phyloP scores from a whole-genome alignment of 2,797 vertebrate species.

The Selene dorsalis region DNA sequence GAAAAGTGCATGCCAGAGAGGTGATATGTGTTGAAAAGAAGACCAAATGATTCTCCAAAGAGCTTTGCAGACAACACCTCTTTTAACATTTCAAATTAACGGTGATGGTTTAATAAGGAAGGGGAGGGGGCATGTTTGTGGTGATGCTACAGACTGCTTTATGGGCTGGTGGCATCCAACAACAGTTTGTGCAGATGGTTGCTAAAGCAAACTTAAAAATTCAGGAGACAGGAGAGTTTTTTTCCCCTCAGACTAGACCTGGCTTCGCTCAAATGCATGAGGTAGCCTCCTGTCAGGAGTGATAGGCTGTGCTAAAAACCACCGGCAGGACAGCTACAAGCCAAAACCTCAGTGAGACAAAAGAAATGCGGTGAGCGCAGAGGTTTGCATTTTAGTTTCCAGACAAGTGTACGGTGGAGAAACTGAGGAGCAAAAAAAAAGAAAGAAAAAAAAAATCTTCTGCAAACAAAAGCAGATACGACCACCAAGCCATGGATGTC shows the following conservation, averaged over 20 bases:
- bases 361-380: constrained; percentile 25
- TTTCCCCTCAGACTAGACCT: constrained; percentile 53
- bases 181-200: constrained; percentile 68
- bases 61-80: constrained; percentile 53
- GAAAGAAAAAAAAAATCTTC: constrained; percentile 4
- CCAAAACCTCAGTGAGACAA: constrained; percentile 50
- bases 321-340: constrained; percentile 39
- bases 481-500: constrained; percentile 21
- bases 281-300: constrained; percentile 52
- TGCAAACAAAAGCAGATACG: constrained; percentile 45
- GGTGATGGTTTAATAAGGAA: constrained; percentile 61
- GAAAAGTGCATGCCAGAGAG: constrained; percentile 40
- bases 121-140: constrained; percentile 21
- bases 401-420: constrained; percentile 1
- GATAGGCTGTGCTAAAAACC: constrained; percentile 48
- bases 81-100: constrained; percentile 62
- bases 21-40: constrained; percentile 34
- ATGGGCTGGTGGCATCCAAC: constrained; percentile 62
- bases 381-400: constrained; percentile 25
- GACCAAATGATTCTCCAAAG: constrained; percentile 42
- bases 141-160: constrained; percentile 54
- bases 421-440: not conserved
- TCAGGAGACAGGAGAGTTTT: constrained; percentile 51
- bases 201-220: constrained; percentile 74
- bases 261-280: constrained; percentile 65